Evolutionary conservation across 2,797 vertebrate genomes (phyloP), one percentile per base, ranked within the genome.

Genomic region (Acipenser transmontanus): DNA sequence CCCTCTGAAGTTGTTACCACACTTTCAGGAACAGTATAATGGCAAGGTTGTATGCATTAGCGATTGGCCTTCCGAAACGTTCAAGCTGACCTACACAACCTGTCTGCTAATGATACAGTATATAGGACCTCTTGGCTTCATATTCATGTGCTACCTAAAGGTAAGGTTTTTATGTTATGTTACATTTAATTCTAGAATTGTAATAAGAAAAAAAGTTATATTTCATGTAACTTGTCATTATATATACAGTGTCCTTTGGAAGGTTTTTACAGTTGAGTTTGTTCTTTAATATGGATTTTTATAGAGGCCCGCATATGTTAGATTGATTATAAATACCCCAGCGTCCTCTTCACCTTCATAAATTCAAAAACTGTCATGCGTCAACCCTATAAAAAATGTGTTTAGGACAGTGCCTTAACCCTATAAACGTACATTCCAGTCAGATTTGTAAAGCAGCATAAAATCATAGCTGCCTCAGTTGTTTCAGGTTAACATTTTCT

Each of bases 141-240:
- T 94, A 84, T 93, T 93, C 77, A 82, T 93, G 77, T 93, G 93
- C 85, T 94, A 94, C 78, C 82, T 93, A 73, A 94, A 93, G 91
- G 93, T 94, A 89, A 89, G 76, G 66, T 57, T 6, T 20, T 34
- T 51, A 57, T 14, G 52, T 66, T 20, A 7, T 9, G 12, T 57
- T 49, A 47, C 62, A 51, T 59, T 64, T 65, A 59, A 66, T 64
- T 48, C 50, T 63, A 66, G 34, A 34, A 34, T 34, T 34, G 34
- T 4, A 34, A 34, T 34, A 34, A 34, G 34, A 34, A 34, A 34
- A 17, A 34, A 34, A 34, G 34, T 34, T 34, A 34, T 34, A 34
- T 17, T 17, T 1, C 17, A 17, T 34, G 34, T 34, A 34, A 34
- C 34, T 4, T 34, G 34, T 34, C 3, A 34, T 4, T 34, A 34